Evolutionary conservation across 37 sponge, comb jelly and placozoan species (phyloP), one percentile per base, ranked within the genome.

Genomic region (Geodia barretti): DNA sequence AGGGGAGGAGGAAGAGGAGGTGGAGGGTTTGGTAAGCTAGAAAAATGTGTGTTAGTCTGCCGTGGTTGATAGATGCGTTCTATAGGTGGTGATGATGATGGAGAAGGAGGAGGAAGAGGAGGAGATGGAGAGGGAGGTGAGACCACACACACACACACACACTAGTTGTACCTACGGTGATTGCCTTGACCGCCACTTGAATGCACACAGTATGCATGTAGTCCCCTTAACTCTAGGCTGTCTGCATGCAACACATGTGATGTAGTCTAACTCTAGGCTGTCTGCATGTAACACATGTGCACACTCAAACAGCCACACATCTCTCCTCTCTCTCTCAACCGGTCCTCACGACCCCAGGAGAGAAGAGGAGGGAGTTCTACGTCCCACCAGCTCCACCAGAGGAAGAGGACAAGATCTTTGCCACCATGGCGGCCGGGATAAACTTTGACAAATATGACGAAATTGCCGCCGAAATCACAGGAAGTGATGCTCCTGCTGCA

Each of bases 381-480:
- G 85, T 95, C 37, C 98, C 98, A 9, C 96, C 98, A 4, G 58
- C 86, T 35, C 93, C 93, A 5, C 84, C 92, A 17, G 93, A 90
- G 4, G 93, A 97, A 5, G 90, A 90, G 62, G 88, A 39, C 21
- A 64, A 69, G 11, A 83, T 97, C 8, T 92, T 89, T 54, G 70
- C 68, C 14, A 90, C 93, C 0, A 72, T 97, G 71, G 82, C 84
- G 0, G 84, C 89, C 41, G 98, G 98, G 19, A 87, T 97, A 77
- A 95, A 97, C 86, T 97, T 97, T 81, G 82, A 90, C 76, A 92
- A 92, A 39, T 97, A 97, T 68, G 92, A 90, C 72, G 87, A 94
- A 1, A 95, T 97, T 23, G 89, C 93, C 3, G 95, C 92, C 0
- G 92, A 97, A 70, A 89, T 92, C 20, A 88, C 92, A 0, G 95